These are phyloP conservation scores for Coryphaenoides rupestris DNA, from an alignment of 2,113 vertebrate species.

Conservation along the genomic window DNA sequence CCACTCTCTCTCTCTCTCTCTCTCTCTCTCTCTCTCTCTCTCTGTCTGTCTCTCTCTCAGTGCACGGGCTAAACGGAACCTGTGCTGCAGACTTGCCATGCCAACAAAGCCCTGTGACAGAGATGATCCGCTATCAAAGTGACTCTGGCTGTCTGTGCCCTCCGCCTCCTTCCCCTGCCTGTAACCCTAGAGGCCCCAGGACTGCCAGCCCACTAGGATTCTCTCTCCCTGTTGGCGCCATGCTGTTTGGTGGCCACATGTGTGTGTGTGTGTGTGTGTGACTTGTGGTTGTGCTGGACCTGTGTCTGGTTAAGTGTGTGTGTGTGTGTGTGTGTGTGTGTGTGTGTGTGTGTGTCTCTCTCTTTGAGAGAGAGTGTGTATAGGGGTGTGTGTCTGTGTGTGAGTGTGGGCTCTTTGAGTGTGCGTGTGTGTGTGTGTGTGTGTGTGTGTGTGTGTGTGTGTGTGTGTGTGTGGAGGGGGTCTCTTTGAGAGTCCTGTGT, in stretches of 20 bases:
- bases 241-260: slow-evolving; percentile 59
- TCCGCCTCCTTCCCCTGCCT: slow-evolving; percentile 53
- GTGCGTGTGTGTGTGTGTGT: no score
- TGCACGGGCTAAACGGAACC: slow-evolving; percentile 30
- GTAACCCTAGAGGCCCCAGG: slow-evolving; percentile 58
- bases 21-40: not conserved
- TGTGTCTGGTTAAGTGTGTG: slow-evolving; percentile 7
- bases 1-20: slow-evolving; percentile 6
- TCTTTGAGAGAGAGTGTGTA: no score
- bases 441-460: no score
- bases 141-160: slow-evolving; percentile 59
- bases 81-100: slow-evolving; percentile 37
- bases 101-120: slow-evolving; percentile 58
- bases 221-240: slow-evolving; percentile 62
- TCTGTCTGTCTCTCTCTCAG: slow-evolving; percentile 9
- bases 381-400: no score
- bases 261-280: slow-evolving; percentile 43
- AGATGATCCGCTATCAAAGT: slow-evolving; percentile 66
- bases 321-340: slow-evolving; percentile 21
- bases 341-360: no score
- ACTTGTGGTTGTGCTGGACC: slow-evolving; percentile 51
- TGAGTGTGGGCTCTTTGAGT: no score
- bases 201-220: slow-evolving; percentile 68
- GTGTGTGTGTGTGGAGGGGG: no score
- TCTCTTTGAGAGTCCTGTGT: not conserved